Evolutionary conservation across 2,797 vertebrate species (phyloP).

Genomic region (Limosa lapponica): DNA sequence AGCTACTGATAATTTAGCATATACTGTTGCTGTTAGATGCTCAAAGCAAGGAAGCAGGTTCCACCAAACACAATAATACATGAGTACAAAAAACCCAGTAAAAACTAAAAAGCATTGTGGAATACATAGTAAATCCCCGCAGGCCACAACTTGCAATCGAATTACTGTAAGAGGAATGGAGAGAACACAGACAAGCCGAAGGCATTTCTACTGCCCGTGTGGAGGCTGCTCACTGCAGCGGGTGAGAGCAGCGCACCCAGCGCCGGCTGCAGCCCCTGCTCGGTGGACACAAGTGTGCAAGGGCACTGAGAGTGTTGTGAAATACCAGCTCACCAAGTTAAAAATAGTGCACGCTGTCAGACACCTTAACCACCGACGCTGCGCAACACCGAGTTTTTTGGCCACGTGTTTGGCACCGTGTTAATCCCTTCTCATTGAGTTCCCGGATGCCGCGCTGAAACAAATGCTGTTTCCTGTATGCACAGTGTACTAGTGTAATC

Average conservation of each 20-base stretch:
- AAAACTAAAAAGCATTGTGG: background rate
- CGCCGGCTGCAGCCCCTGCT: rapidly evolving
- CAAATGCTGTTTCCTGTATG: background rate
- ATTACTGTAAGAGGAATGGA: background rate
- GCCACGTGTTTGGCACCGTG: rapidly evolving
- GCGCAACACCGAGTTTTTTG: rapidly evolving
- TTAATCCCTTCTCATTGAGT: background rate
- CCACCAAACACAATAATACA: background rate
- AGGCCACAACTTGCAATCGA: background rate
- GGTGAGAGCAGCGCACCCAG: background rate
- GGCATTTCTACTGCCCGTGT: background rate
- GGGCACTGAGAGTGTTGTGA: background rate
- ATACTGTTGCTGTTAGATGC: background rate
- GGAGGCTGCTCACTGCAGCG: rapidly evolving
- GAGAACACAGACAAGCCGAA: background rate
- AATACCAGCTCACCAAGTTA: background rate
- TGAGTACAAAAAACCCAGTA: rapidly evolving
- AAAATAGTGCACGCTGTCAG: rapidly evolving
- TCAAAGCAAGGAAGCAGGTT: background rate
- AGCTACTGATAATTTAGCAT: background rate
- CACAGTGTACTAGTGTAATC: no score
- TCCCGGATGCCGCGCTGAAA: rapidly evolving
- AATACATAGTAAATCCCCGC: background rate
- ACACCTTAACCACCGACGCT: no score
- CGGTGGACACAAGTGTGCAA: rapidly evolving